Conservation (phyloP, 64 coral and sea anemone genomes). For the Montipora efflorescens region DNA sequence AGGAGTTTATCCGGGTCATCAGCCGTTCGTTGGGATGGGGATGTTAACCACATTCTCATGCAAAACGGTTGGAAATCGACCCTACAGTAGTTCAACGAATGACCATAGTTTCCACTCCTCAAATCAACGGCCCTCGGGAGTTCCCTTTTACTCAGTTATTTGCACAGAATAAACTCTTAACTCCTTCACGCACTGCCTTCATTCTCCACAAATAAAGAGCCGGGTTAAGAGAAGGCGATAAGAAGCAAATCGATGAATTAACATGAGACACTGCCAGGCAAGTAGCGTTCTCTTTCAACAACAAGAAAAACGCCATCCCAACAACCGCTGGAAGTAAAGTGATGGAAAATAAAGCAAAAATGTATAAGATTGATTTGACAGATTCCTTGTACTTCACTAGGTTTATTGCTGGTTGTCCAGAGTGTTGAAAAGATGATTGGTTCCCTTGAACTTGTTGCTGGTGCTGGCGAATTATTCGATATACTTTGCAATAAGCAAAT, state of each 20-base stretch:
- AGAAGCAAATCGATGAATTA: neutral
- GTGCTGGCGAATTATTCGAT: slow-evolving; percentile 9
- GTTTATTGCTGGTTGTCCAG: neutral
- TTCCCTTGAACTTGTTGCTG: neutral
- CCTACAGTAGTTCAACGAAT: no score
- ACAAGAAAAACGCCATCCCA: neutral
- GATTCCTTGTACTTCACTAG: neutral
- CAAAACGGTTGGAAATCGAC: no score
- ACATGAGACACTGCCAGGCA: neutral
- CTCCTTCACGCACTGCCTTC: neutral
- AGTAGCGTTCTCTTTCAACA: neutral
- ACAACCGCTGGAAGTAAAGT: neutral
- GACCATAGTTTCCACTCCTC: no score
- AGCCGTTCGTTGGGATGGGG: no score
- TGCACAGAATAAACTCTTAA: neutral
- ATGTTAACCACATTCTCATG: no score
- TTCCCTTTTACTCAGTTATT: no score
- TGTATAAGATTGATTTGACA: neutral
- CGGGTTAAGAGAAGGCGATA: neutral
- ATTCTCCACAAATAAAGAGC: slow-evolving; percentile 21
- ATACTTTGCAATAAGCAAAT: slow-evolving; percentile 1
- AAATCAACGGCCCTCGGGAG: no score
- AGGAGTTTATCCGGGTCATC: no score
- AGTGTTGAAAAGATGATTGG: neutral
- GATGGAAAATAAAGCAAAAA: neutral